Conservation (phyloP, 2,113 vertebrate species). For the Smithornis capensis region DNA sequence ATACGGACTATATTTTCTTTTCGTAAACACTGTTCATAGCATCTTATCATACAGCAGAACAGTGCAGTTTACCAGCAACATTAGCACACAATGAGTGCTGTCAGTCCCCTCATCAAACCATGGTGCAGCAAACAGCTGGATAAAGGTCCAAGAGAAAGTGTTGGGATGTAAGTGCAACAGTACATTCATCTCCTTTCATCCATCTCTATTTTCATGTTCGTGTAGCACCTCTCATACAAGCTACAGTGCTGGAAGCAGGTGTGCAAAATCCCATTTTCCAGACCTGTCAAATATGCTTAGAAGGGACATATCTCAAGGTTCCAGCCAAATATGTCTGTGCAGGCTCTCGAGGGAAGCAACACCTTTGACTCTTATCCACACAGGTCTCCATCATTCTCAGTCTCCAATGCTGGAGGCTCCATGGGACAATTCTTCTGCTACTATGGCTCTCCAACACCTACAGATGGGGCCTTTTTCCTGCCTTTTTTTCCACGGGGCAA, state of each 20-base stretch:
- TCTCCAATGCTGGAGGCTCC: not conserved
- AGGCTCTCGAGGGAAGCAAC: not conserved
- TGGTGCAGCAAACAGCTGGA: not conserved
- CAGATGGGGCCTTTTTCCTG: not conserved
- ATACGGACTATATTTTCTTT: not conserved
- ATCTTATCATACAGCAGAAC: not conserved
- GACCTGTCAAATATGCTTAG: not conserved
- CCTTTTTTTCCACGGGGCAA: not conserved
- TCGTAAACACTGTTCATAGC: not conserved
- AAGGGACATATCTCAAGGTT: not conserved
- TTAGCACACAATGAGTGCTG: not conserved
- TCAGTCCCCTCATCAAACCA: not conserved
- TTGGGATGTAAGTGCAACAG: not conserved
- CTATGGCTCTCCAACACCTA: fast-evolving
- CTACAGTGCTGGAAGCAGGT: not conserved
- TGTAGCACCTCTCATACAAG: not conserved
- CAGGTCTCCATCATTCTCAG: not conserved
- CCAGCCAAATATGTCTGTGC: not conserved
- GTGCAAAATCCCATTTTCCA: not conserved
- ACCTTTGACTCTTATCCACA: not conserved
- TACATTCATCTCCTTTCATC: not conserved
- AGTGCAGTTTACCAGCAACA: not conserved
- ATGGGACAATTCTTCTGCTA: not conserved
- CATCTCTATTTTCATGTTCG: not conserved
- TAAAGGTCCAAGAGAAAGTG: not conserved